A percentile compares a stretch with the other conserved stretches of the same genome.
Evolutionary conservation across 2,797 vertebrate species (phyloP).

Genomic region (Sebastes steindachneri): DNA sequence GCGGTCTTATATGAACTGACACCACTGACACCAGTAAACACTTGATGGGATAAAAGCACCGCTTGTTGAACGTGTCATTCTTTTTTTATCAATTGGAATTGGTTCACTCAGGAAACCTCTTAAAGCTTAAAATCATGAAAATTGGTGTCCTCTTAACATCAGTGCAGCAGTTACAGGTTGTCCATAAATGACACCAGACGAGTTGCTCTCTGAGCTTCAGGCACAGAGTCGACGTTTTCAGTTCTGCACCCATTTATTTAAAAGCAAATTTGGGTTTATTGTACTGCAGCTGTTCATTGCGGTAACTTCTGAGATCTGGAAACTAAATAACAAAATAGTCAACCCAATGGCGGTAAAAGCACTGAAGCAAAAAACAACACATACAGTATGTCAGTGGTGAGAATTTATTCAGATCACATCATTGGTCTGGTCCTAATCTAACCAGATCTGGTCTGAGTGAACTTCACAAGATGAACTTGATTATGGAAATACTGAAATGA

Average conservation of each 20-base stretch:
- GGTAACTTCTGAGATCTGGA: not conserved
- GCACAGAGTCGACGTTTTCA: not conserved
- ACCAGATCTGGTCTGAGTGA: too few relatives aligned
- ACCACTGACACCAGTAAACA: conserved; percentile 41
- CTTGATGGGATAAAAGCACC: conserved; percentile 42
- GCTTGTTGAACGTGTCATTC: conserved; percentile 39
- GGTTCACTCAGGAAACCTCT: not conserved
- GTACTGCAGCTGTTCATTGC: not conserved
- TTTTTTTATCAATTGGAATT: conserved; percentile 15
- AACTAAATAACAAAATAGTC: not conserved
- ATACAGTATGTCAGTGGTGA: not conserved
- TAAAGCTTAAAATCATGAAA: conserved; percentile 12
- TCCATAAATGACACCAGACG: not conserved
- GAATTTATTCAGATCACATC: not conserved
- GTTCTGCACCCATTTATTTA: not conserved
- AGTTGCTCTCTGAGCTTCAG: not conserved
- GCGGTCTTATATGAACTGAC: conserved; percentile 36
- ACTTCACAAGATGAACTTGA: not conserved
- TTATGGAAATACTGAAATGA: not conserved
- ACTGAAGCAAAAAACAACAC: not conserved
- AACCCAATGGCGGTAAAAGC: not conserved
- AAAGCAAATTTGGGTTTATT: not conserved
- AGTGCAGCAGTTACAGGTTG: not conserved
- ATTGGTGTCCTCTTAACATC: not conserved
- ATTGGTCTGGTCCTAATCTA: too few relatives aligned